A percentile compares a stretch with the other conserved stretches of the same genome.
Evolutionary conservation across 1,140 invertebrate genomes (phyloP).

Genomic region (Nilaparvata lugens): DNA sequence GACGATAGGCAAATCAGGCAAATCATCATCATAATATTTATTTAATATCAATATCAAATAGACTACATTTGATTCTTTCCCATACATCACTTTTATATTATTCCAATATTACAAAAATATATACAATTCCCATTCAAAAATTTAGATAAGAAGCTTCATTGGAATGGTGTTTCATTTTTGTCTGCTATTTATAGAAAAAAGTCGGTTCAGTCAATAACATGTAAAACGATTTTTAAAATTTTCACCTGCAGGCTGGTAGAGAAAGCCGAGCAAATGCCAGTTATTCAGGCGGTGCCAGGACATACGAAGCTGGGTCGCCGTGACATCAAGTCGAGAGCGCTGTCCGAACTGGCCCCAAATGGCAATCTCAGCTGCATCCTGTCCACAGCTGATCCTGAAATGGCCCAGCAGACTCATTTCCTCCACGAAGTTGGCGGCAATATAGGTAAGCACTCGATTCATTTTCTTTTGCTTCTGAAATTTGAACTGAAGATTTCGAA

Average conservation of each 20-base stretch:
- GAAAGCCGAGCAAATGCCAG: not conserved
- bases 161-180: not conserved
- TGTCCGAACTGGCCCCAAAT: conserved; percentile 31
- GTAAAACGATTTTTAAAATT: not conserved
- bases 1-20: too few relatives aligned
- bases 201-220: too few relatives aligned
- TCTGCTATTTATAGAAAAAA: not conserved
- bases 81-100: too few relatives aligned
- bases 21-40: too few relatives aligned
- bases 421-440: conserved; percentile 46
- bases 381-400: conserved; percentile 36
- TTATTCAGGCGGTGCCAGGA: conserved; percentile 3
- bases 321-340: conserved; percentile 26
- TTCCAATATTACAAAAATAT: too few relatives aligned
- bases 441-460: conserved; percentile 36
- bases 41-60: too few relatives aligned
- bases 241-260: not conserved
- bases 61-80: too few relatives aligned
- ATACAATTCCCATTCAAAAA: not conserved
- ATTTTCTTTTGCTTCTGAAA: not conserved
- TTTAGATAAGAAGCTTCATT: not conserved
- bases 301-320: conserved; percentile 20
- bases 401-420: conserved; percentile 40
- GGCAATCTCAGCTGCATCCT: conserved; percentile 36
- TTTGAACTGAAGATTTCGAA: not conserved